These are phyloP conservation scores for Dendrocopos noguchii DNA, from an alignment of 2,113 vertebrate species.

Conservation along the genomic window DNA sequence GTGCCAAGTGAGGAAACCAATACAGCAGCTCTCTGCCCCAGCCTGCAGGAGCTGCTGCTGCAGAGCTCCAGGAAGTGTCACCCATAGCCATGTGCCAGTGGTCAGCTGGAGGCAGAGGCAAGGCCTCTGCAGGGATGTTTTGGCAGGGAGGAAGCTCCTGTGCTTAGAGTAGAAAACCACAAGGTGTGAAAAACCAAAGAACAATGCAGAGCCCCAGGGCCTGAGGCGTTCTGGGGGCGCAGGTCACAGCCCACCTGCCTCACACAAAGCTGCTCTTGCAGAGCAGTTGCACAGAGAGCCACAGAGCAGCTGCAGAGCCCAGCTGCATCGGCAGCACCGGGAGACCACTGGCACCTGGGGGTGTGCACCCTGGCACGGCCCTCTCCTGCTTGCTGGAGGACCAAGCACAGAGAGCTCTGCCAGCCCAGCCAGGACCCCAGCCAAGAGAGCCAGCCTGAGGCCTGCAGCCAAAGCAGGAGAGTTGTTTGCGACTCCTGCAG, in stretches of 20 bases:
- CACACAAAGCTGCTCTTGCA: neutral
- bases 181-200: neutral
- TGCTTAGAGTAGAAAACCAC: conserved; percentile 46
- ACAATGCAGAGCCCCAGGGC: neutral
- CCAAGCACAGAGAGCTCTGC: fast-evolving
- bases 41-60: neutral
- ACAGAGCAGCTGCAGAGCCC: neutral
- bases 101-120: neutral
- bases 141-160: conserved; percentile 47
- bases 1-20: neutral
- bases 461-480: neutral
- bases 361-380: neutral
- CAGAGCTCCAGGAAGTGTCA: neutral
- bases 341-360: fast-evolving
- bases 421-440: fast-evolving
- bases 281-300: neutral
- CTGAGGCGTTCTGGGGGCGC: neutral
- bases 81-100: neutral
- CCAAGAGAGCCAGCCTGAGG: neutral
- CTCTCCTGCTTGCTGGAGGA: too few species aligned
- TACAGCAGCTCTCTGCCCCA: fast-evolving
- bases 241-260: conserved; percentile 6
- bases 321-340: neutral
- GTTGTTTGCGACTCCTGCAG: fast-evolving
- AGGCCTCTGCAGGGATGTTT: neutral